A percentile compares a stretch with the other conserved stretches of the same genome.
These are phyloP conservation scores for Axis porcinus DNA, from an alignment of 2,113 vertebrate genomes.

Conservation along the genomic window DNA sequence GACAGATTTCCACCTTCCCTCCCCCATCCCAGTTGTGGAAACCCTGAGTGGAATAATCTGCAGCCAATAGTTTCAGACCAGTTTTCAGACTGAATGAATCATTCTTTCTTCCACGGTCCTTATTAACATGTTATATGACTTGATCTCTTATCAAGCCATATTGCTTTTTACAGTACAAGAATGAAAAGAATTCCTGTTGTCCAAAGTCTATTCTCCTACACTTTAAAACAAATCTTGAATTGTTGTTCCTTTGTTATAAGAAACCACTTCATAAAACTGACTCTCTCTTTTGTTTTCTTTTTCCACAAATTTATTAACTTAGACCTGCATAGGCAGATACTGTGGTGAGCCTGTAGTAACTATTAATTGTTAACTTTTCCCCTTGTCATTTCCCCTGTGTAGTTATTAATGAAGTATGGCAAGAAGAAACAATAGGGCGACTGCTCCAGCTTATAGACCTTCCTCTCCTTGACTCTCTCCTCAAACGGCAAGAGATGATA, in stretches of 20 bases:
- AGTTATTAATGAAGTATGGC: conserved; percentile 96
- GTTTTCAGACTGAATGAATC: conserved; percentile 66
- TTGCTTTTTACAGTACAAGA: conserved; percentile 65
- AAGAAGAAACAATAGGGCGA: conserved; percentile 92
- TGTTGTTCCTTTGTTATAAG: conserved; percentile 60
- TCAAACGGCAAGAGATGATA: conserved; percentile 81
- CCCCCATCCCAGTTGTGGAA: conserved; percentile 18
- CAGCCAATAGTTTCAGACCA: conserved; percentile 45
- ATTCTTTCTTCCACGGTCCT: conserved; percentile 70
- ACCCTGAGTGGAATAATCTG: conserved; percentile 29
- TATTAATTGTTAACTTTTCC: not conserved
- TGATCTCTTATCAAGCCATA: conserved; percentile 67
- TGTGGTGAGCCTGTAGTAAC: not conserved
- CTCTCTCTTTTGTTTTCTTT: not conserved
- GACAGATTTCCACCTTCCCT: conserved; percentile 18
- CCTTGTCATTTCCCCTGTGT: conserved; percentile 38
- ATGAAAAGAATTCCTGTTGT: conserved; percentile 69
- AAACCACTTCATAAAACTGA: conserved; percentile 35
- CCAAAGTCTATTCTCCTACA: conserved; percentile 54
- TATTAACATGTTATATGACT: conserved; percentile 73
- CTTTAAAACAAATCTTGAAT: conserved; percentile 68
- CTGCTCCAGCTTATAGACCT: conserved; percentile 95
- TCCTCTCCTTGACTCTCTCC: conserved; percentile 90
- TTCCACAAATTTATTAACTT: not conserved
- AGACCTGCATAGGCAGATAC: conserved; percentile 5